Evolutionary conservation across 2,113 vertebrate genomes (phyloP).

Genomic region (Myrmophylax atrothorax): DNA sequence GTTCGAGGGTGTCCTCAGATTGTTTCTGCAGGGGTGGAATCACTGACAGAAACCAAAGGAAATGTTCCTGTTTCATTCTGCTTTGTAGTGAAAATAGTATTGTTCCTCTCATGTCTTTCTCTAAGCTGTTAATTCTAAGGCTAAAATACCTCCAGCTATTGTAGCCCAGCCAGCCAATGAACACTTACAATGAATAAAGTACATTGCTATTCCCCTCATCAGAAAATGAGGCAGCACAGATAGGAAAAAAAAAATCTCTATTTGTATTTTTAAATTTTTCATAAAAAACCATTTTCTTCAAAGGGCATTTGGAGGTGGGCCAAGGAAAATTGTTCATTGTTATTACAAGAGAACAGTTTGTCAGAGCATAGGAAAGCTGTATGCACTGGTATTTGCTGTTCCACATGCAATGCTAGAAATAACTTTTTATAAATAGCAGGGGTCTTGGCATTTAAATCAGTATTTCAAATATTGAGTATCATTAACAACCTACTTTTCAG

Average conservation of each 20-base stretch:
- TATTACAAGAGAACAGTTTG: not conserved
- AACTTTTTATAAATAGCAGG: not conserved
- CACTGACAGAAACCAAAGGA: not conserved
- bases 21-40: not conserved
- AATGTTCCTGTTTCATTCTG: not conserved
- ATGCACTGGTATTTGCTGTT: not conserved
- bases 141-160: not conserved
- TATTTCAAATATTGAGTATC: not conserved
- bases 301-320: not conserved
- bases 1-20: not conserved
- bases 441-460: not conserved
- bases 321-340: not conserved
- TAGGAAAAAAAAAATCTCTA: not conserved
- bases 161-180: not conserved
- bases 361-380: not conserved
- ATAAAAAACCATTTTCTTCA: not conserved
- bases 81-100: not conserved
- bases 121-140: not conserved
- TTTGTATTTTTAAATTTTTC: not conserved
- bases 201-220: not conserved
- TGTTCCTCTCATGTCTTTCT: not conserved
- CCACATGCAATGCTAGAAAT: not conserved
- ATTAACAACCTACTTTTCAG: not conserved
- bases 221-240: not conserved
- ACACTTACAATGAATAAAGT: not conserved